Evolutionary conservation across 2,113 vertebrate species (phyloP).

Genomic region (Eleginops maclovinus): DNA sequence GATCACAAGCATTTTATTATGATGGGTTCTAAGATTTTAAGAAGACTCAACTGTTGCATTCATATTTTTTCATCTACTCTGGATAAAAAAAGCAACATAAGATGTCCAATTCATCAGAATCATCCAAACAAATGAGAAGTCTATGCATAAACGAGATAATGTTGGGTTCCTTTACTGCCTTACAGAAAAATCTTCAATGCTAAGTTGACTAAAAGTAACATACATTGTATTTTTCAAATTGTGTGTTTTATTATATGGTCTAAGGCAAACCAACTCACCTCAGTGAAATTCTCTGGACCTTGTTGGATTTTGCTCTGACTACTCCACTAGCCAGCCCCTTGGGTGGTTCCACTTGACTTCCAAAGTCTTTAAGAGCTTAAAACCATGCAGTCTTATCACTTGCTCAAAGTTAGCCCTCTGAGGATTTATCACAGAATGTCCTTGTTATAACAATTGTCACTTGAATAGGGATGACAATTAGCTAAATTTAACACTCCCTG

Average conservation of each 20-base stretch:
- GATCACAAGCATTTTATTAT: neutral
- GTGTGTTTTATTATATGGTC: too few species aligned
- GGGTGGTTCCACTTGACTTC: conserved; percentile 31
- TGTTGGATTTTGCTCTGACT: conserved; percentile 32
- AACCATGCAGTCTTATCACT: conserved; percentile 32
- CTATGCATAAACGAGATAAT: neutral
- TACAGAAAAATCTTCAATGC: neutral
- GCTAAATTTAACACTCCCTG: neutral
- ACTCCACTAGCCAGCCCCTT: neutral
- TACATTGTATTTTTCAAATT: too few species aligned
- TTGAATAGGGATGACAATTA: conserved; percentile 32
- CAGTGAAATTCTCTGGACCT: conserved; percentile 3
- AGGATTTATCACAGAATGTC: conserved; percentile 15
- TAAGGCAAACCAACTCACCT: too few species aligned
- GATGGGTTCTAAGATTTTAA: neutral
- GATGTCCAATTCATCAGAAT: neutral
- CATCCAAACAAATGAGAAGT: neutral
- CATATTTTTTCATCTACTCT: neutral
- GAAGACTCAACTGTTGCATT: neutral
- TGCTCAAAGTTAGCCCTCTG: conserved; percentile 32
- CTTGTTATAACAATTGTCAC: conserved; percentile 15
- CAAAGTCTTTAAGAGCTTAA: conserved; percentile 45
- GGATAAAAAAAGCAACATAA: neutral
- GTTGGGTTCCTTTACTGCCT: neutral
- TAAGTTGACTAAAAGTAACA: too few species aligned